Evolutionary conservation across 2,797 vertebrate genomes (phyloP), one percentile per base, ranked within the genome.

Genomic region (Chelonia mydas): DNA sequence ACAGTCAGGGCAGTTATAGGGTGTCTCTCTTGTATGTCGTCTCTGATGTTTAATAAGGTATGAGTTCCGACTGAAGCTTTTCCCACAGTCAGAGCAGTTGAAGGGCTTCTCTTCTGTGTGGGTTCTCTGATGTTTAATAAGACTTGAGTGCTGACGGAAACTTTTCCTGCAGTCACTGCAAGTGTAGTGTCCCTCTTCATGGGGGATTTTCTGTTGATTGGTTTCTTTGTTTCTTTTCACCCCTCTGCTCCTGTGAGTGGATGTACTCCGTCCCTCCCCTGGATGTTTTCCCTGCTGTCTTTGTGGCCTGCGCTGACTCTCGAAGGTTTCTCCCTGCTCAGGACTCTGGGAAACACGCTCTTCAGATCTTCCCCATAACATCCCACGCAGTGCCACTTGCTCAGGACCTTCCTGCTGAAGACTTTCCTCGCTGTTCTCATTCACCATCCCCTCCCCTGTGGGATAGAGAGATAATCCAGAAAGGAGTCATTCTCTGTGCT

Each of bases 121-220:
- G 25, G 9, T 55, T 55, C 54, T 27, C 54, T 55, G 54, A 74
- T 97, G 97, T 86, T 96, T 96, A 76, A 97, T 81, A 78, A 97
- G 95, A 47, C 93, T 94, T 57, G 97, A 95, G 3, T 81, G 89
- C 31, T 94, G 93, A 51, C 89, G 88, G 16, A 97, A 97, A 86
- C 90, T 94, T 81, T 97, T 97, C 68, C 68, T 57, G 6, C 96
- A 97, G 50, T 94, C 94, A 16, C 93, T 50, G 84, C 97, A 97
- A 0, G 85, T 86, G 83, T 96, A 97, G n/a, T 68, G 93, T 45
- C 96, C 96, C 65, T 95, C 96, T 85, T 91, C 90, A 8, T 89
- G 92, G 78, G 97, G 97, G 93, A 95, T 86, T 93, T 95, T 95
- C 82, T 96, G 96, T 84, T 97, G 96, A 27, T 96, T 95, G 84